phyloP scores from a whole-genome alignment of 37 sponge, comb jelly and placozoan species.

The Trichoplax adhaerens region DNA sequence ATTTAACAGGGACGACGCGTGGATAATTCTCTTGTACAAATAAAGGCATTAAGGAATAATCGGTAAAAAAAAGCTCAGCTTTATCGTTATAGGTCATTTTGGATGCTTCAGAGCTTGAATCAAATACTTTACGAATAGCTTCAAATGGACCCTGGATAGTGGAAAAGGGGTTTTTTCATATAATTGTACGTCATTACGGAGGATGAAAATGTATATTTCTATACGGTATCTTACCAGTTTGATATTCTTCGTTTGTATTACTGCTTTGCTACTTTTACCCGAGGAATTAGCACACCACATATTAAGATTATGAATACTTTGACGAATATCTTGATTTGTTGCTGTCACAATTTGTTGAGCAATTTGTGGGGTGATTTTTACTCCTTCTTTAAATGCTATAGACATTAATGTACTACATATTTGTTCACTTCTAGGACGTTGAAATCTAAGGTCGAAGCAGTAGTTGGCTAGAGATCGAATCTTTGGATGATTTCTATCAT shows the following conservation, averaged over 20 bases:
- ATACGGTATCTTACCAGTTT: conserved; percentile 34
- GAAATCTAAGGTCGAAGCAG: conserved; percentile 79
- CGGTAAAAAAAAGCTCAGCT: conserved; percentile 81
- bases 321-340: conserved; percentile 36
- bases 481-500: conserved; percentile 70
- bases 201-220: neutral
- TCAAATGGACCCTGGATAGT: conserved; percentile 74
- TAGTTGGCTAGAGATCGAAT: conserved; percentile 81
- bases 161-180: neutral
- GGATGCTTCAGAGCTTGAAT: conserved; percentile 18
- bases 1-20: conserved; percentile 18
- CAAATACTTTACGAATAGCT: conserved; percentile 52
- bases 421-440: conserved; percentile 65
- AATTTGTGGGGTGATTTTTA: conserved; percentile 64
- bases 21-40: conserved; percentile 98
- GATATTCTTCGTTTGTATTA: conserved; percentile 32
- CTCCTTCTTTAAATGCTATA: conserved; percentile 58
- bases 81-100: conserved; percentile 48
- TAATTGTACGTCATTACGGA: neutral
- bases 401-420: conserved; percentile 5
- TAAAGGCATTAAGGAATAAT: conserved; percentile 67
- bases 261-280: conserved; percentile 35
- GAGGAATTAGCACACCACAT: conserved; percentile 39
- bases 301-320: conserved; percentile 69
- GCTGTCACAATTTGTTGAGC: conserved; percentile 60